These are phyloP conservation scores for Camponotus pennsylvanicus DNA, from an alignment of 1,140 invertebrate genomes.

Conservation along the genomic window DNA sequence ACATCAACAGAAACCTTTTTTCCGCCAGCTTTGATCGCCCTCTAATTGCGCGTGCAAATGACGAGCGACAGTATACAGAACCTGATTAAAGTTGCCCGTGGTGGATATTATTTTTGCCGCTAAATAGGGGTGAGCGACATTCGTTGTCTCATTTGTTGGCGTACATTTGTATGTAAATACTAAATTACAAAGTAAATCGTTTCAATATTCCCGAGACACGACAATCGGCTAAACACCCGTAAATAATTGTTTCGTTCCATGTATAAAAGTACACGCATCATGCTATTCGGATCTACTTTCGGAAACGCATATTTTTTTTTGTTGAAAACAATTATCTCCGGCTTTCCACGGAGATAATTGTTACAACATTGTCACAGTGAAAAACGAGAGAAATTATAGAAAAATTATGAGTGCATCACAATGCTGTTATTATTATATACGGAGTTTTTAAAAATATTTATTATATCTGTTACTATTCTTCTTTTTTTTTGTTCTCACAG, in stretches of 20 bases:
- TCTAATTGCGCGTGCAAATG: constrained; percentile 69
- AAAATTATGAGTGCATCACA: background rate
- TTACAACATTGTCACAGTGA: background rate
- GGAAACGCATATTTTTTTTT: constrained; percentile 4
- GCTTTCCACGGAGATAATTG: background rate
- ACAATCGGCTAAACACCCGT: background rate
- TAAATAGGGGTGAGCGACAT: constrained; percentile 9
- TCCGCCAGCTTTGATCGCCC: constrained; percentile 55
- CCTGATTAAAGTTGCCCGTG: constrained; percentile 26
- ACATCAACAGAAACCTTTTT: constrained; percentile 59
- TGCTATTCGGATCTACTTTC: background rate
- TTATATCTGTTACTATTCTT: background rate
- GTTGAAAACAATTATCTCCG: no score
- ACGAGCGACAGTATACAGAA: constrained; percentile 26
- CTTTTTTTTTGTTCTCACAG: no score
- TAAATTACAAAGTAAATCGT: constrained; percentile 28
- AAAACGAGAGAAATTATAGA: constrained; percentile 7
- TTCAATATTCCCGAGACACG: constrained; percentile 8
- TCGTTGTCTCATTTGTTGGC: constrained; percentile 7
- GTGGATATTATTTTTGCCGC: background rate
- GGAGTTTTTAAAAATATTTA: constrained; percentile 1
- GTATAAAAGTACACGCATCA: background rate
- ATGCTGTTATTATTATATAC: background rate
- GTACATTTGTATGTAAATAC: constrained; percentile 20
- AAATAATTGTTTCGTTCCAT: constrained; percentile 12